Evolutionary conservation across 2,113 vertebrate genomes (phyloP), one percentile per base, ranked within the genome.

Genomic region (Columbina picui): DNA sequence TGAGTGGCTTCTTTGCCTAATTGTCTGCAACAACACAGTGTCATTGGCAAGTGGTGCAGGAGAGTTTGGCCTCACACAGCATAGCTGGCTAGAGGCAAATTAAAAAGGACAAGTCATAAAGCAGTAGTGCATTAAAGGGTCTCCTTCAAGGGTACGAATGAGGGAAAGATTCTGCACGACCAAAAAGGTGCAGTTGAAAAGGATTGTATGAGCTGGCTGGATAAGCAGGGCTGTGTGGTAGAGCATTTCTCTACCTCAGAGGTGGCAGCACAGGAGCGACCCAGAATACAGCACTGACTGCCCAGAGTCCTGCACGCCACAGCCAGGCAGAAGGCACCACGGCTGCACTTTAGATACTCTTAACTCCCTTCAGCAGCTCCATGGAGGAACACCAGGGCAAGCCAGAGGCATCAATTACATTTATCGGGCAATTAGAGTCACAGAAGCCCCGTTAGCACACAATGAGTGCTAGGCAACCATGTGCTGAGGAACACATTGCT

Each of bases 401-500:
- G 90, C 67, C 93, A 39, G 77, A 79, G 67, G 43, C 85, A 83
- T 92, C 95, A 82, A 26, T 83, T 93, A 65, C 32, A 49, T 94
- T 95, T 73, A 81, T 90, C 92, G 96, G 80, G 84, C 56, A 95
- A 59, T 94, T 87, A 85, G 87, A 88, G 70, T 32, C 74, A 92
- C 70, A 38, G 64, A 83, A 67, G 89, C 7, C 38, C 84, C 4
- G 49, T 55, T 34, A 79, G 32, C 60, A 55, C 57, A 55, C 82
- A 96, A 95, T 8, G 12, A 89, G 88, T 1, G 1, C 71, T 41
- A 91, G n/a, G 56, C 52, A 59, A 56, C 67, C 34, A 1, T 0
- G 27, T 61, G 36, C 39, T 85, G 76, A 12, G 50, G 32, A 70
- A 59, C 2, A 1, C 1, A 2, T 55, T 45, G 43, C 9, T 81